Percentiles rank a stretch among this genome's conserved stretches.
These are phyloP conservation scores for Ophion costatus DNA, from an alignment of 2,888 invertebrate species.

Conservation along the genomic window DNA sequence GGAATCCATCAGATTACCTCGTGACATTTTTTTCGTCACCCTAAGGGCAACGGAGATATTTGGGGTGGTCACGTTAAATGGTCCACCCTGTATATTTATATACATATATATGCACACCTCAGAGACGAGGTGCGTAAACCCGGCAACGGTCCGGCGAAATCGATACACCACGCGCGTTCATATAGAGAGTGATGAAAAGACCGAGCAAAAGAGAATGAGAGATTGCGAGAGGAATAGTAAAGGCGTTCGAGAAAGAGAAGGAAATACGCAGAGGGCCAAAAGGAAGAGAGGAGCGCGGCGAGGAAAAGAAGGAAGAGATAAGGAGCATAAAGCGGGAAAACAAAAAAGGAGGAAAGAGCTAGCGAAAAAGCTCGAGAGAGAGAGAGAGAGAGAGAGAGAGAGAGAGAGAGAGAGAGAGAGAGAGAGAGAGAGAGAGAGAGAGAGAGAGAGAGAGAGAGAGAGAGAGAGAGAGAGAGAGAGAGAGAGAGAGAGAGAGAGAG, in stretches of 20 bases:
- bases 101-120: neutral
- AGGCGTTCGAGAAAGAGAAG: constrained; percentile 10
- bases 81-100: too few relatives aligned
- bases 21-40: too few relatives aligned
- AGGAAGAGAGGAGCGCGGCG: neutral
- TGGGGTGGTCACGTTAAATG: too few relatives aligned
- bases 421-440: neutral
- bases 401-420: neutral
- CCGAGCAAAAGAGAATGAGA: constrained; percentile 46
- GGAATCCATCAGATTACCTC: too few relatives aligned
- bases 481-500: neutral
- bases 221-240: neutral
- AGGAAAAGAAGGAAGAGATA: constrained; percentile 27
- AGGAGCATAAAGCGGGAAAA: constrained; percentile 43
- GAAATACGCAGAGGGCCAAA: neutral
- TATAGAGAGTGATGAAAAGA: constrained; percentile 63
- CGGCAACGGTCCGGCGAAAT: constrained; percentile 70
- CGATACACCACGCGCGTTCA: constrained; percentile 73
- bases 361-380: neutral
- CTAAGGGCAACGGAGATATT: too few relatives aligned
- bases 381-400: neutral
- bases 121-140: constrained; percentile 58
- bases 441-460: neutral
- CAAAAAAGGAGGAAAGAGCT: neutral
- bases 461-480: neutral